Evolutionary conservation across 2,113 vertebrate genomes (phyloP), one percentile per base, ranked within the genome.

Genomic region (Macquaria australasica): DNA sequence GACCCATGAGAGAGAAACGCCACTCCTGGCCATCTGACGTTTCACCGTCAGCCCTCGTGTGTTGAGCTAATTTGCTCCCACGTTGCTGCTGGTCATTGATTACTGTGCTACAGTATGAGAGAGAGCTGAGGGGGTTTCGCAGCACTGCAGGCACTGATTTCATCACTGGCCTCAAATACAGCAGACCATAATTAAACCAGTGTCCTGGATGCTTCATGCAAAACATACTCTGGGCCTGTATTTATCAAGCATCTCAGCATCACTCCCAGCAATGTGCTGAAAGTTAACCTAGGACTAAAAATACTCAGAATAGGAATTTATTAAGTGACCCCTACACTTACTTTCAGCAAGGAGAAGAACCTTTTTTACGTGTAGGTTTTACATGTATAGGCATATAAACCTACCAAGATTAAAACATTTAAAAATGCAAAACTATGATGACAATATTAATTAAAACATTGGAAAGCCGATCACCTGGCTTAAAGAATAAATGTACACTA

Each of bases 31-130:
- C 73, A 53, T 63, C 41, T 71, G 78, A 90, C 12, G 83, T 83
- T 72, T 79, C 34, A n/a, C 55, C 70, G 11, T 41, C 73, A 53
- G 84, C 74, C 48, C 68, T 51, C 45, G 77, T 58, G 67, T 59
- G 64, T 83, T 50, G 71, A 83, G 90, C 71, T 90, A 88, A 89
- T 93, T 90, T 89, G 77, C 87, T 90, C 87, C 87, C 88, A 83
- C 85, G 84, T 90, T 89, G 81, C 87, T 81, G 80, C 81, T 66
- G 73, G 80, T 68, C 89, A 94, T 94, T 92, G 91, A 93, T 94
- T 88, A 89, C 73, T 86, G 87, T 67, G 82, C 86, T 82, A 83
- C 70, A 70, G 75, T 79, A 62, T 82, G 83, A 67, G 82, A 41
- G 63, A 76, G 87, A 80, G 73, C 58, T 16, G 37, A 43, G 76